Base-by-base conservation (phyloP, 2,797 vertebrate species). In the Micromesistius poutassou region DNA sequence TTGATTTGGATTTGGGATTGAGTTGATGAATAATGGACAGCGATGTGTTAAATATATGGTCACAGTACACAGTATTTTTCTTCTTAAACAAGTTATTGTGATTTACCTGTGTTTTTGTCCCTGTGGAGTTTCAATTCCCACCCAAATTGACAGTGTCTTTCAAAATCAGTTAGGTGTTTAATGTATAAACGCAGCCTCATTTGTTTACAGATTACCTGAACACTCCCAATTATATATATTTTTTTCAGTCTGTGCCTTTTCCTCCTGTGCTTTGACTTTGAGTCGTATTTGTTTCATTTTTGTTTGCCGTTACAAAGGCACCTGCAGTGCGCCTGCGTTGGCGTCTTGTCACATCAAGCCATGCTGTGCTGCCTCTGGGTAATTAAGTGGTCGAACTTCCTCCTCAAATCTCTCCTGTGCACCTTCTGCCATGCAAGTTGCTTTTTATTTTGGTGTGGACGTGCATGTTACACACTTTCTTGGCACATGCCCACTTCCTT, bases 251-350 rank as follows among this genome's bases (percentile, higher is more conserved):
- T 2, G 46, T 1, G 46, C 46, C 55, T 62, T 22, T 25, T 62
- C 55, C 19, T n/a, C 55, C 55, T 62, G 55, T n/a, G 55, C 55
- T 62, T 25, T 62, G 55, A 62, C 55, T 62, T 62, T 62, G 55
- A 62, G 55, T 9, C 25, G 22, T 62, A 62, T 25, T 62, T n/a
- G 22, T 62, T 62, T n/a, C 5, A 22, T 50, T 62, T 62, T 62
- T 25, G 6, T 25, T 62, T 50, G 16, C 1, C 16, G 4, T 50
- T 1, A 50, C 46, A 50, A 50, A 19, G 46, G 19, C 55, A n/a
- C 55, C 7, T n/a, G 6, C 55, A 9, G 55, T 25, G 1, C 1
- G 22, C 22, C 62, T 68, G n/a, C n/a, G 9, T 28, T 68, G 8
- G 25, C 62, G 7, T 68, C 62, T 25, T 0, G 3, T 68, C 62